Conservation (phyloP, 2,797 vertebrate genomes). For the Setipinna tenuifilis region DNA sequence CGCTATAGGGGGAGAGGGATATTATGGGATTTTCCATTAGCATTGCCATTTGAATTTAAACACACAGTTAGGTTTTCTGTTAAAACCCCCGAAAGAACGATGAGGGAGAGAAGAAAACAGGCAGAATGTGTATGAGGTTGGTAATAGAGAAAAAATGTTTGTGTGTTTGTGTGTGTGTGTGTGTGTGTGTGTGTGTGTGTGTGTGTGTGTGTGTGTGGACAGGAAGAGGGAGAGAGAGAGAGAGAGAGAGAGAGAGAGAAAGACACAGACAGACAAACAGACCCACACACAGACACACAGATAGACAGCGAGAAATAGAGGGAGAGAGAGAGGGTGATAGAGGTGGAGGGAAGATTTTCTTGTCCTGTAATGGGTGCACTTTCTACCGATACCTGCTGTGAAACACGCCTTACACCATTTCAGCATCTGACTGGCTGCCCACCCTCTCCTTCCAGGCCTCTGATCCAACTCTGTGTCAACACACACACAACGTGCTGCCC, state of each 20-base stretch:
- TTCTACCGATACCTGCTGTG: neutral
- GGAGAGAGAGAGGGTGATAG: neutral
- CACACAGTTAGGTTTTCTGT: neutral
- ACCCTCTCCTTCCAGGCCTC: neutral
- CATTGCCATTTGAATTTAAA: conserved; percentile 15
- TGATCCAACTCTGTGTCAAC: conserved; percentile 21
- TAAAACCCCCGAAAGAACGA: neutral
- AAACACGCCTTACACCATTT: conserved; percentile 35
- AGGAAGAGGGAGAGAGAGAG: neutral
- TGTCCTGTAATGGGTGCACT: too few species aligned
- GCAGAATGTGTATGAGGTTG: conserved; percentile 1
- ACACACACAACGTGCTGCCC: conserved; percentile 41
- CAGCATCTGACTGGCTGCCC: neutral
- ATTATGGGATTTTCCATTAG: conserved; percentile 18
- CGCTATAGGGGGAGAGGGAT: neutral
- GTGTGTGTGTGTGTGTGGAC: too few species aligned
- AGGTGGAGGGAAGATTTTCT: too few species aligned
- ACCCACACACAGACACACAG: neutral
- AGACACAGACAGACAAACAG: neutral
- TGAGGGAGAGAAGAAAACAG: neutral
- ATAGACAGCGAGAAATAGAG: neutral
- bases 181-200: too few species aligned
- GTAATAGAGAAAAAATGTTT: neutral
- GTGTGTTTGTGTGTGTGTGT: too few species aligned
- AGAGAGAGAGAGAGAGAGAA: neutral